Evolutionary conservation across 1,140 invertebrate species (phyloP).

Genomic region (Lethocerus indicus): DNA sequence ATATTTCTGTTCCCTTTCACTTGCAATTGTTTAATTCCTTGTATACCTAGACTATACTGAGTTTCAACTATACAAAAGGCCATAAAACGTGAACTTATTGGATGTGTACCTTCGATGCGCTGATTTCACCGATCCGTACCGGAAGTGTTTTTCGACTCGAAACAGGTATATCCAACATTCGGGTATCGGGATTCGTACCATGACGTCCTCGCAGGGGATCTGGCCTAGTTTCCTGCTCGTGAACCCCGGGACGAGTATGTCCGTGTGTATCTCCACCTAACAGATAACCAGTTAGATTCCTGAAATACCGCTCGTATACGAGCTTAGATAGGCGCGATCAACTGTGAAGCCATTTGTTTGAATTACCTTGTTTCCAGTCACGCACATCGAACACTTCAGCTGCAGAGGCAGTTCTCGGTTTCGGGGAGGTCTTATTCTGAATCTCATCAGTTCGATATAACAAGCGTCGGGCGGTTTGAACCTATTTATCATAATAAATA

Average conservation of each 20-base stretch:
- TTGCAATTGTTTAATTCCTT: background rate
- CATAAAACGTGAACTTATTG: background rate
- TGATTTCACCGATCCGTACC: conserved; percentile 97
- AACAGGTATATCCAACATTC: conserved; percentile 99
- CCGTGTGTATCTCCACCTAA: conserved; percentile 84
- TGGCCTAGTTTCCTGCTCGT: conserved; percentile 85
- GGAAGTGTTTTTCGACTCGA: conserved; percentile 93
- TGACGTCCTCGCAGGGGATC: conserved; percentile 94
- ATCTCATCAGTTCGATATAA: conserved; percentile 93
- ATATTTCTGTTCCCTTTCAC: no score
- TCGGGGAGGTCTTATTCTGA: conserved; percentile 86
- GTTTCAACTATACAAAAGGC: background rate
- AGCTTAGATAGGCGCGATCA: no score
- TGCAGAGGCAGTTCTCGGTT: conserved; percentile 95
- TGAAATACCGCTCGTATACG: no score
- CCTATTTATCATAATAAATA: no score
- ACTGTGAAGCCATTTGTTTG: no score
- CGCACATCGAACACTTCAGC: conserved; percentile 71
- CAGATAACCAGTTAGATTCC: no score
- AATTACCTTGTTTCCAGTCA: conserved; percentile 61
- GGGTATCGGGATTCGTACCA: conserved; percentile 91
- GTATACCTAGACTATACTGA: background rate
- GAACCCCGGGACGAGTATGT: conserved; percentile 92
- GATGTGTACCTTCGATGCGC: conserved; percentile 55
- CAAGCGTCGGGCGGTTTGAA: conserved; percentile 98